phyloP scores from a whole-genome alignment of 2,113 vertebrate species.

The Eudyptes chrysolophus region DNA sequence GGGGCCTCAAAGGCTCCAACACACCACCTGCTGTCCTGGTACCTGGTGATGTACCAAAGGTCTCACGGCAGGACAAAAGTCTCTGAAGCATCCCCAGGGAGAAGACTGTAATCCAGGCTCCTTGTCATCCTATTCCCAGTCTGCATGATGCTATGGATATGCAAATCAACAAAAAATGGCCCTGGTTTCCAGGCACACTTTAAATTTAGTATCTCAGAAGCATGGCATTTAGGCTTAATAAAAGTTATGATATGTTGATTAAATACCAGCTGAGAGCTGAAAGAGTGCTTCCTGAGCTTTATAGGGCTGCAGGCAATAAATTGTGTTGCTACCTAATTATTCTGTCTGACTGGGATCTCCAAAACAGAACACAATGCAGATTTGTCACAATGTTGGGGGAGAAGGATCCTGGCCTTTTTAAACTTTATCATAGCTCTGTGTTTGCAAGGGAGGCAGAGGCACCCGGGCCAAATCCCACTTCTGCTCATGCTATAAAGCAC shows the following conservation, averaged over 20 bases:
- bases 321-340: conserved; percentile 69
- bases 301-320: conserved; percentile 56
- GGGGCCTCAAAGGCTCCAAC: neutral
- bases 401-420: neutral
- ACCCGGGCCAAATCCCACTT: neutral
- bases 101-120: neutral
- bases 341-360: conserved; percentile 49
- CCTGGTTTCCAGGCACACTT: conserved; percentile 59
- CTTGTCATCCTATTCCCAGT: neutral
- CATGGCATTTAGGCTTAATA: conserved; percentile 68
- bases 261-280: conserved; percentile 69
- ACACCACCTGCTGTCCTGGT: neutral
- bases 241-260: conserved; percentile 75
- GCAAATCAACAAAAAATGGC: conserved; percentile 65
- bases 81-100: neutral
- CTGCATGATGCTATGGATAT: conserved; percentile 42
- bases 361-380: conserved; percentile 8
- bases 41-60: neutral
- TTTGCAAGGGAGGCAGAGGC: neutral
- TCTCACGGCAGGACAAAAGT: neutral
- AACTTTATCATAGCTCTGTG: neutral
- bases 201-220: conserved; percentile 73
- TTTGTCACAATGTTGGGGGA: neutral
- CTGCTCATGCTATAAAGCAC: neutral
- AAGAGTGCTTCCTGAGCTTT: conserved; percentile 66